Base-by-base conservation (phyloP, 2,113 vertebrate species). In the Pandion haliaetus region DNA sequence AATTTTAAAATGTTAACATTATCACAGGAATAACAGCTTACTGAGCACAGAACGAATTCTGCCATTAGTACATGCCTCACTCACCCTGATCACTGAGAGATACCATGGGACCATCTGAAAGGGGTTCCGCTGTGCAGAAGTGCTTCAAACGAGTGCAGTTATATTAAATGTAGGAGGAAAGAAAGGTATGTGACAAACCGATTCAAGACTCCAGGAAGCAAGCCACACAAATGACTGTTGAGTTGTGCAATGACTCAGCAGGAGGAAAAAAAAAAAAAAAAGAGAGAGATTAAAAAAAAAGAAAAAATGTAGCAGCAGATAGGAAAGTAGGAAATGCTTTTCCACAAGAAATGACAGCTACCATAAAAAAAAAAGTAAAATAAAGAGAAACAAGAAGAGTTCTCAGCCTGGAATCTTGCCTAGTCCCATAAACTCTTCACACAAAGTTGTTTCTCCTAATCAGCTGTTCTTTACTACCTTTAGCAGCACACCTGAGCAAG, bases 161-260 rank as follows among this genome's bases (percentile, higher is more conserved):
- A 10, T 4, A 40, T 3, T 7, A 29, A 18, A 29, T 0, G 44
- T 11, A 69, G 49, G 29, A 94, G 38, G 20, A 8, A 29, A 74
- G 24, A 38, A 78, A 86, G 61, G 76, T 47, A 50, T 1, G 3
- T 36, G 90, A 54, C 57, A 69, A 74, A 49, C 10, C 0, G 0
- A 81, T 18, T 14, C 47, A 50, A 58, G 69, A 8, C 61, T 94
- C 88, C 88, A 82, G 88, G 79, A 94, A 93, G 81, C 44, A 19
- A 90, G 45, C 17, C 34, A 13, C 44, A 55, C 50, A 57, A 81
- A 65, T 16, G 65, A 78, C 86, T 79, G 52, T 40, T 11, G 83
- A 84, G 81, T 20, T 92, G 83, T 32, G 83, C 93, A 95, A 34
- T 97, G 96, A 97, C 91, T 97, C 94, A 95, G 83, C 83, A 92